Evolutionary conservation across 1,140 invertebrate genomes (phyloP).

Genomic region (Camponotus floridanus): DNA sequence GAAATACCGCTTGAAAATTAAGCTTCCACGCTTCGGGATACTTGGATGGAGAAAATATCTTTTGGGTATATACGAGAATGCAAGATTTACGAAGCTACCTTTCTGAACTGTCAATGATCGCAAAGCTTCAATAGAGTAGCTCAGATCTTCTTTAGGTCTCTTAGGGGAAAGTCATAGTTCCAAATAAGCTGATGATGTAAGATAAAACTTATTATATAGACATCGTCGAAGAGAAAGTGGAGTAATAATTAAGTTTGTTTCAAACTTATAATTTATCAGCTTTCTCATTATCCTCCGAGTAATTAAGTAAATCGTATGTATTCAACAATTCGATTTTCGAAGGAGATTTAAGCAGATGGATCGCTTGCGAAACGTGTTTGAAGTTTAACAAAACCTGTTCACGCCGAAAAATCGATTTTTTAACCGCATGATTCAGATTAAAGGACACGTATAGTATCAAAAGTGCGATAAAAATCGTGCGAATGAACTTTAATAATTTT

Average conservation of each 20-base stretch:
- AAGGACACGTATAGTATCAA: neutral
- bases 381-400: conserved; percentile 41
- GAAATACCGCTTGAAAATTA: conserved; percentile 8
- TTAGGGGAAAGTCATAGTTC: neutral
- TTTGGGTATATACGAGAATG: neutral
- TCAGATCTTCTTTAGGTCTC: neutral
- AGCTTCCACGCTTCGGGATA: neutral
- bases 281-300: conserved; percentile 22
- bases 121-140: neutral
- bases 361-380: conserved; percentile 20
- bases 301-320: conserved; percentile 39
- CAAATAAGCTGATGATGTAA: neutral
- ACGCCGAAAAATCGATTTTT: conserved; percentile 4
- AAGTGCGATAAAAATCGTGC: neutral
- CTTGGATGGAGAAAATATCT: neutral
- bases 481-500: neutral
- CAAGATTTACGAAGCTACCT: neutral
- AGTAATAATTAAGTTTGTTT: conserved; percentile 1
- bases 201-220: neutral
- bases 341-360: neutral
- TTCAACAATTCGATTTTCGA: conserved; percentile 37
- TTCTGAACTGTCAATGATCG: neutral
- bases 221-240: neutral
- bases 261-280: neutral
- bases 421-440: neutral